Evolutionary conservation across 2,888 invertebrate species (phyloP), one percentile per base, ranked within the genome.

Genomic region (Xanthorhoe designata): DNA sequence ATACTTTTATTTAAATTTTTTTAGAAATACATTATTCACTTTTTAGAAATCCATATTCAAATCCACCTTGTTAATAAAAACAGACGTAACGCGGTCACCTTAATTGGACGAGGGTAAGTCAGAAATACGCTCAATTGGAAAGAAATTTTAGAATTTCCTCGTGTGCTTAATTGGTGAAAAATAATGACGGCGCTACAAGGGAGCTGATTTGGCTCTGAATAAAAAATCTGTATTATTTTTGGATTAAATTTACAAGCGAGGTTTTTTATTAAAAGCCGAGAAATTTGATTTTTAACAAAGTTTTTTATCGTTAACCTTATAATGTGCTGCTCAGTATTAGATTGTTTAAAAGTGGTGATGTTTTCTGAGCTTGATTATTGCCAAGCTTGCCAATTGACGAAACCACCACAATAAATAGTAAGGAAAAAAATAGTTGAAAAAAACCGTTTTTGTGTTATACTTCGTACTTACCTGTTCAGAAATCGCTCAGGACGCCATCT

Each of bases 151-250:
- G 47, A 47, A 17, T 47, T 47, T 47, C 47, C 47, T 15, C 47
- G 47, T 17, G 47, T 47, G 47, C 47, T 47, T 47, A 47, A 47
- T 47, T 47, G 47, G 47, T 47, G 2, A 47, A 47, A 47, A 47
- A 47, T 47, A 47, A 47, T 47, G 17, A 47, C 47, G 47, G 15
- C 17, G 47, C 47, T 5, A 47, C 2, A 15, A 15, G 45, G 17
- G 17, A 15, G 15, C 15, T 17, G 7, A 15, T n/a, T n/a, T 8
- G 45, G 5, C 45, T n/a, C 15, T 6, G 45, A 4, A 15, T 15
- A 15, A 45, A 42, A 45, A 45, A 15, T 8, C 7, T 17, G 47
- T 47, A 47, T 17, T 42, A 42, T 42, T 42, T 13, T 42, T 42
- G 2, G 7, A 47, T 47, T 47, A 4, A 15, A n/a, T n/a, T n/a